These are phyloP conservation scores for Embidobia sp. DNA, from an alignment of 2,888 invertebrate genomes.

Conservation along the genomic window DNA sequence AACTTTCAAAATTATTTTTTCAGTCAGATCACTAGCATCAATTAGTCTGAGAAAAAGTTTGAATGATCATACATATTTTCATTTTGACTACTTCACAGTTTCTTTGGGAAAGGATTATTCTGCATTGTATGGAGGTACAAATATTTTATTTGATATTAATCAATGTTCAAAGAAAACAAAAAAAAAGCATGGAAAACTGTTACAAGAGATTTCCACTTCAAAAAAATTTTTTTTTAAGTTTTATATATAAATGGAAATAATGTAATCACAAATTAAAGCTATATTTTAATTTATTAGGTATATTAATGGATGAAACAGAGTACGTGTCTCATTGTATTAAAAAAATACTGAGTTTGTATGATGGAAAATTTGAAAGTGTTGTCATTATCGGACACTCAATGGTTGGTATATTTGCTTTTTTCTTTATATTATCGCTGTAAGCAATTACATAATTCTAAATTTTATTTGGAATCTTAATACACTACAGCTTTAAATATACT, in stretches of 20 bases:
- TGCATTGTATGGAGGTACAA: slow-evolving; percentile 89
- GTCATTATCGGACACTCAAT: slow-evolving; percentile 97
- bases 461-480: too few relatives aligned
- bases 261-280: not conserved
- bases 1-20: slow-evolving; percentile 61
- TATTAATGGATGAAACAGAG: slow-evolving; percentile 88
- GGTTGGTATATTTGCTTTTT: slow-evolving; percentile 84
- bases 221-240: too few relatives aligned
- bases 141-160: too few relatives aligned
- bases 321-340: slow-evolving; percentile 88
- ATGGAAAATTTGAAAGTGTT: slow-evolving; percentile 83
- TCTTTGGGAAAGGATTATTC: slow-evolving; percentile 95
- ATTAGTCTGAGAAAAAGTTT: slow-evolving; percentile 93
- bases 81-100: slow-evolving; percentile 96
- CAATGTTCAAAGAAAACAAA: too few relatives aligned
- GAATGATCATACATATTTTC: slow-evolving; percentile 86
- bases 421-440: too few relatives aligned
- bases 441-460: too few relatives aligned
- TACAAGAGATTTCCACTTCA: too few relatives aligned
- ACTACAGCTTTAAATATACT: too few relatives aligned
- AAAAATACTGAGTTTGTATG: slow-evolving; percentile 89
- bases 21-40: slow-evolving; percentile 94
- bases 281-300: slow-evolving; percentile 77
- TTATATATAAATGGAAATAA: too few relatives aligned
- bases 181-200: too few relatives aligned